Evolutionary conservation across 2,113 vertebrate genomes (phyloP).

Genomic region (Odontesthes bonariensis): DNA sequence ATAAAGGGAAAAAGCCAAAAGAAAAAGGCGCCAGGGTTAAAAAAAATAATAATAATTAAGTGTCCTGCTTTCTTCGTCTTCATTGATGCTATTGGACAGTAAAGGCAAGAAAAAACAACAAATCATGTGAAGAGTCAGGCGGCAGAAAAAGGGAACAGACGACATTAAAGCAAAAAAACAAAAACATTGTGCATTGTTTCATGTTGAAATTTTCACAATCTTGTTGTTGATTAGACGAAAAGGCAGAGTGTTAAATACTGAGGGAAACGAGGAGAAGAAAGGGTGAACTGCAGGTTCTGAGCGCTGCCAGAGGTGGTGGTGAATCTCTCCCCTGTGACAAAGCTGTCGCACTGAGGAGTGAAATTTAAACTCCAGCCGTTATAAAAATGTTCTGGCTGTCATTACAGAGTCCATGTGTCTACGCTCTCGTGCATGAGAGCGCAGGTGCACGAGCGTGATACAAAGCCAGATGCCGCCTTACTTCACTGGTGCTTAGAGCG

Average conservation of each 20-base stretch:
- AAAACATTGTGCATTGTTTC: slow-evolving; percentile 60
- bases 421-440: not conserved
- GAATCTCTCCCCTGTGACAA: slow-evolving; percentile 69
- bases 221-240: slow-evolving; percentile 72
- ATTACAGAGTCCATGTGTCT: slow-evolving; percentile 40
- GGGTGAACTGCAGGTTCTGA: slow-evolving; percentile 46
- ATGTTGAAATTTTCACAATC: slow-evolving; percentile 65
- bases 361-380: slow-evolving; percentile 76
- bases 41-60: slow-evolving; percentile 64
- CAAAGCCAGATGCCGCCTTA: slow-evolving; percentile 49
- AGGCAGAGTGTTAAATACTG: slow-evolving; percentile 63
- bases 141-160: slow-evolving; percentile 18
- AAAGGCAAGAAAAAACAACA: slow-evolving; percentile 57
- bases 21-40: slow-evolving; percentile 22
- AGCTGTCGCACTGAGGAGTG: slow-evolving; percentile 59
- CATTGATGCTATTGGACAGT: slow-evolving; percentile 64
- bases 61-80: slow-evolving; percentile 66
- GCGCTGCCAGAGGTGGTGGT: slow-evolving; percentile 60
- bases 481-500: slow-evolving; percentile 46
- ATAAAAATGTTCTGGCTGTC: slow-evolving; percentile 61
- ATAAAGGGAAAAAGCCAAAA: slow-evolving; percentile 28
- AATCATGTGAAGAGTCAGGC: slow-evolving; percentile 62
- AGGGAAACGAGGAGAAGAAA: slow-evolving; percentile 49
- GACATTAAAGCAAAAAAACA: not conserved
- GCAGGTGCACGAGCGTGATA: slow-evolving; percentile 23